Evolutionary conservation across 2,113 vertebrate species (phyloP).

Genomic region (Microcebus jonahi): DNA sequence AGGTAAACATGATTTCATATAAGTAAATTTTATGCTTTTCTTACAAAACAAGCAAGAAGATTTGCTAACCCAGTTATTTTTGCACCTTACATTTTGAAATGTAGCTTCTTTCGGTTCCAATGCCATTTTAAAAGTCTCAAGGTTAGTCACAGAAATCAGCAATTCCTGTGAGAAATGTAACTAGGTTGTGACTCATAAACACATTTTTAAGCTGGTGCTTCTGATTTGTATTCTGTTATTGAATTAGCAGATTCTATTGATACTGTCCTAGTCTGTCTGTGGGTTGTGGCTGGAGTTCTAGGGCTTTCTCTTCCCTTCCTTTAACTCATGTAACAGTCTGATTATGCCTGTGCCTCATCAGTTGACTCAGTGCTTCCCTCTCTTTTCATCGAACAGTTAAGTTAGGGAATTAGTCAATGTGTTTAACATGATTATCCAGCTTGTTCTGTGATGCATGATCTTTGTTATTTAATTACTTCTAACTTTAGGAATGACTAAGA

Average conservation of each 20-base stretch:
- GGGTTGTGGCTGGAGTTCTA: background rate
- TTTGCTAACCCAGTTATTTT: constrained; percentile 9
- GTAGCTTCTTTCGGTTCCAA: background rate
- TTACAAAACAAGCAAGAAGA: background rate
- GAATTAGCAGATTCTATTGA: background rate
- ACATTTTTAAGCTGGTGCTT: constrained; percentile 4
- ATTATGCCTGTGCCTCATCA: background rate
- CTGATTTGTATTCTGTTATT: background rate
- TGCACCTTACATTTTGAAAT: constrained; percentile 35
- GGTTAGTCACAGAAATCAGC: constrained; percentile 24
- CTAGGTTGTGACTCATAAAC: constrained; percentile 45
- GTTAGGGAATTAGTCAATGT: background rate
- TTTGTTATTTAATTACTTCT: constrained; percentile 59
- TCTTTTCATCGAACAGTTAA: constrained; percentile 9
- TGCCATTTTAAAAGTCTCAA: background rate
- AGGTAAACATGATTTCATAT: background rate
- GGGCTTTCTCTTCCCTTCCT: background rate
- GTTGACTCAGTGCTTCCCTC: background rate
- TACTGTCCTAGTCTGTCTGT: background rate
- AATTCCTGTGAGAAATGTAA: constrained; percentile 12
- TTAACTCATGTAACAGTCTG: background rate
- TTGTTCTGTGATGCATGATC: background rate
- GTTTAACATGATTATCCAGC: constrained; percentile 3
- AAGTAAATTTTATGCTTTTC: constrained; percentile 1
- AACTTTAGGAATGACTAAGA: constrained; percentile 57